These are phyloP conservation scores for Oreotrochilus melanogaster DNA, from an alignment of 2,113 vertebrate species.

Conservation along the genomic window DNA sequence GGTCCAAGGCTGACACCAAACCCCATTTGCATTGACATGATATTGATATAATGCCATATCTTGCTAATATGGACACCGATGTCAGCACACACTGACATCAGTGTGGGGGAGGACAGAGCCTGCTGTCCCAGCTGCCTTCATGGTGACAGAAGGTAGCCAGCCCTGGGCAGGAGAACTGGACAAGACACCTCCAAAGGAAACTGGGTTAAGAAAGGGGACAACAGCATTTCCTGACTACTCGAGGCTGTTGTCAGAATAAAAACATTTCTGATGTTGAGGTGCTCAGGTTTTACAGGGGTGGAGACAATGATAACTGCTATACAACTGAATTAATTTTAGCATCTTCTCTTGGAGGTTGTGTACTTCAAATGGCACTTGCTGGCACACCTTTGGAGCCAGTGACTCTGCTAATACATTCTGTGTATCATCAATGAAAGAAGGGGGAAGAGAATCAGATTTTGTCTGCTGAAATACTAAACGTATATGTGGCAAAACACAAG, in stretches of 20 bases:
- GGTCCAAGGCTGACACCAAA: not conserved
- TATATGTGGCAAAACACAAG: not conserved
- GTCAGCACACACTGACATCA: not conserved
- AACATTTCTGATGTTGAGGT: not conserved
- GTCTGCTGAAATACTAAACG: not conserved
- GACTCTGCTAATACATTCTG: not conserved
- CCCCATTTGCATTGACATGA: not conserved
- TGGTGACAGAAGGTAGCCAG: not conserved
- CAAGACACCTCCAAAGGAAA: not conserved
- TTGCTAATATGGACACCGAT: accelerated
- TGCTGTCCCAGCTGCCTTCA: not conserved
- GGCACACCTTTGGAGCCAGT: not conserved
- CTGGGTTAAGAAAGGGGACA: not conserved
- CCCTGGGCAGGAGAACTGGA: not conserved
- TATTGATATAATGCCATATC: not conserved
- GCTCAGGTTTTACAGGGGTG: not conserved
- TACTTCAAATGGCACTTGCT: not conserved
- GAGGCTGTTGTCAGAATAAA: not conserved
- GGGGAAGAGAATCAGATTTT: not conserved
- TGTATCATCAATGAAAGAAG: not conserved
- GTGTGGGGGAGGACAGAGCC: too few relatives aligned
- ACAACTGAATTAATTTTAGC: not conserved
- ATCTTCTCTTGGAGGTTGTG: not conserved
- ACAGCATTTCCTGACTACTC: not conserved
- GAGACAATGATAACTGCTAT: not conserved